phyloP scores from a whole-genome alignment of 2,888 invertebrate species.

The Germaria angustata region DNA sequence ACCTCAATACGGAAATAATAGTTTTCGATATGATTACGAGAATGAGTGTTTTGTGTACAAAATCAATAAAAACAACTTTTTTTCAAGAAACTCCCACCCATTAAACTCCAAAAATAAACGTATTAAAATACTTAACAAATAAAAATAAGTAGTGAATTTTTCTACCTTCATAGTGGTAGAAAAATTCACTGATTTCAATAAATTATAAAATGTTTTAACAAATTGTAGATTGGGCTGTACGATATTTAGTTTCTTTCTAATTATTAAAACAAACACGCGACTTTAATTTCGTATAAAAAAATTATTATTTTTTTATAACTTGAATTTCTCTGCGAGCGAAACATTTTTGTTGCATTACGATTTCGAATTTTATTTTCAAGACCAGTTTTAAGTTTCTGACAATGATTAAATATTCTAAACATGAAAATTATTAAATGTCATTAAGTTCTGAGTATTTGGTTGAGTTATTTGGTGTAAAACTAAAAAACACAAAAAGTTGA shows the following conservation, averaged over 20 bases:
- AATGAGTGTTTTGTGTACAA: slow-evolving; percentile 7
- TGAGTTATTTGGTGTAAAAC: not conserved
- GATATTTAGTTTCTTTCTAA: slow-evolving; percentile 38
- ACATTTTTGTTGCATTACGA: not conserved
- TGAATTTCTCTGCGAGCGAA: not conserved
- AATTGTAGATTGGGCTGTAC: slow-evolving; percentile 1
- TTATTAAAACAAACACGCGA: slow-evolving; percentile 63
- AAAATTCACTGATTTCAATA: not conserved
- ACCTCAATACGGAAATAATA: slow-evolving; percentile 34
- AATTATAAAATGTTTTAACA: slow-evolving; percentile 19
- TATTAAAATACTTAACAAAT: too few relatives aligned
- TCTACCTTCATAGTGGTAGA: not conserved
- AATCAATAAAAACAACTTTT: slow-evolving; percentile 12
- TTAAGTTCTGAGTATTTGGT: not conserved
- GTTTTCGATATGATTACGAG: slow-evolving; percentile 5
- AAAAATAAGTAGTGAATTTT: not conserved
- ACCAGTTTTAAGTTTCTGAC: slow-evolving; percentile 18
- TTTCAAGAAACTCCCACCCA: slow-evolving; percentile 1
- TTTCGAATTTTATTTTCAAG: slow-evolving; percentile 5
- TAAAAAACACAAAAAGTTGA: slow-evolving; percentile 5
- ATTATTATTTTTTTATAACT: slow-evolving; percentile 3
- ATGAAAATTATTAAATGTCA: not conserved
- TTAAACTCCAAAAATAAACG: too few relatives aligned
- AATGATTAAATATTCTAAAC: slow-evolving; percentile 44
- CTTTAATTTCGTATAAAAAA: slow-evolving; percentile 9